A percentile compares a stretch with the other conserved stretches of the same genome.
phyloP scores from a whole-genome alignment of 64 coral and sea anemone genomes.

The Montipora cactus region DNA sequence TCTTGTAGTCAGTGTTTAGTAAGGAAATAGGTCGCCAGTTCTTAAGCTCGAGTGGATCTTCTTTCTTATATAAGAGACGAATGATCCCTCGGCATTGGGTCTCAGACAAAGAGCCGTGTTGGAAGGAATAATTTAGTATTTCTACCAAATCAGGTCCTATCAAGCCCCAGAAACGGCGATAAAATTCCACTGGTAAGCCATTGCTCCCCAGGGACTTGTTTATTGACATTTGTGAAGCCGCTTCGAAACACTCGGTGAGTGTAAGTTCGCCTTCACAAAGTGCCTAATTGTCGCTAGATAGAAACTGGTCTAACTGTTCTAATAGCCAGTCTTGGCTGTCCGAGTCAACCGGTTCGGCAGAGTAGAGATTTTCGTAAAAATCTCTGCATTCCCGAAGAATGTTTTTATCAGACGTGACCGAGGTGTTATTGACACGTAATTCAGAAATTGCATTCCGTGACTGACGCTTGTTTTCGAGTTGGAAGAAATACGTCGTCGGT shows the following conservation, averaged over 20 bases:
- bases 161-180: constrained; percentile 7
- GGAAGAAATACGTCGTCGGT: constrained; percentile 49
- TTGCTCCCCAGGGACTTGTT: constrained; percentile 4
- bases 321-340: neutral
- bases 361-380: constrained; percentile 22
- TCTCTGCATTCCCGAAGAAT: neutral
- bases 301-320: neutral
- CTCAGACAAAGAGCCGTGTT: neutral
- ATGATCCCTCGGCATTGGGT: neutral
- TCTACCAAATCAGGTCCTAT: neutral
- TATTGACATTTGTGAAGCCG: neutral
- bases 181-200: constrained; percentile 10
- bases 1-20: no score
- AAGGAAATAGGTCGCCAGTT: no score
- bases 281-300: neutral
- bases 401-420: no score
- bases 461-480: neutral
- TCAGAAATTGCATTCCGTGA: constrained; percentile 2
- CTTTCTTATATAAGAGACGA: neutral
- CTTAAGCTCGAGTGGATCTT: no score
- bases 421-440: neutral
- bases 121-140: neutral
- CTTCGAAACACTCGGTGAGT: neutral
- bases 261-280: neutral
- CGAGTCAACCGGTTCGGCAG: neutral